Conservation (phyloP, 2,888 invertebrate genomes). For the Agriotes lineatus region DNA sequence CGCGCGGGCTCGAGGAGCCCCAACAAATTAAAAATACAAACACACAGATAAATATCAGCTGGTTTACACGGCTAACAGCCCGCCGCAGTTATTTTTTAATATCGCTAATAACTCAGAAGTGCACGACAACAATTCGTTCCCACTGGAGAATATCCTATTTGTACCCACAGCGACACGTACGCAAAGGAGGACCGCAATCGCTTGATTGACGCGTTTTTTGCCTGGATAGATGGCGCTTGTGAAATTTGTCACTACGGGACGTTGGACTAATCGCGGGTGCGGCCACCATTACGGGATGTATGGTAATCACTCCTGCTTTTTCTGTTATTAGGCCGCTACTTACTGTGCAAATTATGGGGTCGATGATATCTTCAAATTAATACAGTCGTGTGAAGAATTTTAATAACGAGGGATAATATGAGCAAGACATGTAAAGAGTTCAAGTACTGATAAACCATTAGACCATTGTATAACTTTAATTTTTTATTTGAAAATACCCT, state of each 20-base stretch:
- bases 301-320: conserved; percentile 33
- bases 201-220: conserved; percentile 24
- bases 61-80: conserved; percentile 23
- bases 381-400: neutral
- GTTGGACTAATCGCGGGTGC: conserved; percentile 37
- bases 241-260: conserved; percentile 35
- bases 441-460: too few species aligned
- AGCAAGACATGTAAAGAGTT: too few species aligned
- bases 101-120: conserved; percentile 39
- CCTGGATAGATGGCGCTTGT: conserved; percentile 8
- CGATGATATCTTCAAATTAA: conserved; percentile 31
- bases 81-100: conserved; percentile 35
- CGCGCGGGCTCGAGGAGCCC: conserved; percentile 18
- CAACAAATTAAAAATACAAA: conserved; percentile 35
- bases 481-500: too few species aligned
- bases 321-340: conserved; percentile 26
- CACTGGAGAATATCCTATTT: conserved; percentile 1
- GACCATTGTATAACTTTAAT: too few species aligned
- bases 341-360: conserved; percentile 31
- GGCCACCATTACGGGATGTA: conserved; percentile 28
- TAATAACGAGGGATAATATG: too few species aligned
- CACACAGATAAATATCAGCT: conserved; percentile 31
- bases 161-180: neutral
- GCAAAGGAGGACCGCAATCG: neutral
- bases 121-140: conserved; percentile 27